Percentiles rank a stretch among this genome's conserved stretches.
Conservation (phyloP, 2,797 vertebrate genomes). For the Micromesistius poutassou region DNA sequence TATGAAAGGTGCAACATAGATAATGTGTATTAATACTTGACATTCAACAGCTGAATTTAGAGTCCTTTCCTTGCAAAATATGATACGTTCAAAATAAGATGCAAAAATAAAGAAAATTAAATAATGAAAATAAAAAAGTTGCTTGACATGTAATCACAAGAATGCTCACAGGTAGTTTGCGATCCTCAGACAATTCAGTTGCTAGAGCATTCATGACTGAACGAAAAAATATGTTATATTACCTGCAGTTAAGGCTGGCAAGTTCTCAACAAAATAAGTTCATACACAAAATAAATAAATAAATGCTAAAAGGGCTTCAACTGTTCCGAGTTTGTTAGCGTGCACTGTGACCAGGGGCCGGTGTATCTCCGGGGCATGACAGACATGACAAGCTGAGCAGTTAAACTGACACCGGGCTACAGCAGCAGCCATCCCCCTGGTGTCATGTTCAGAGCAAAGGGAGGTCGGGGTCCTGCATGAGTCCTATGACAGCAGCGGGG, state of each 20-base stretch:
- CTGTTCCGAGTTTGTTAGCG: conserved; percentile 22
- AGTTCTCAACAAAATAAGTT: neutral
- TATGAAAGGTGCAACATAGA: neutral
- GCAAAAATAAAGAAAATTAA: too few relatives aligned
- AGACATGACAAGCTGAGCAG: conserved; percentile 66
- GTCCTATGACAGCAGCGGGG: conserved; percentile 52
- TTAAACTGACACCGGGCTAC: conserved; percentile 57
- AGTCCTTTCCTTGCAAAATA: neutral
- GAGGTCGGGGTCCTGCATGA: conserved; percentile 56
- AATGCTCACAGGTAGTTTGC: neutral
- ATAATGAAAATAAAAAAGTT: too few relatives aligned
- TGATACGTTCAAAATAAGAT: neutral
- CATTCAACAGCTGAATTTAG: too few relatives aligned
- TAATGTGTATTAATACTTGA: neutral
- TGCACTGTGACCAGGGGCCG: conserved; percentile 55
- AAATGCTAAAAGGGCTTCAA: conserved; percentile 45
- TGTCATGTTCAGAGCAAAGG: conserved; percentile 56
- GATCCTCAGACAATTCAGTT: neutral
- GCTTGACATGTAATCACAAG: neutral
- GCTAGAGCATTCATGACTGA: too few relatives aligned
- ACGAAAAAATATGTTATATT: neutral
- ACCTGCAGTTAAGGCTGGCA: neutral
- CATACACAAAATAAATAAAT: conserved; percentile 24
- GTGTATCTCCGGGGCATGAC: conserved; percentile 59
- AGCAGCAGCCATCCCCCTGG: conserved; percentile 29